phyloP scores from a whole-genome alignment of 2,113 vertebrate species.

The Carettochelys insculpta region DNA sequence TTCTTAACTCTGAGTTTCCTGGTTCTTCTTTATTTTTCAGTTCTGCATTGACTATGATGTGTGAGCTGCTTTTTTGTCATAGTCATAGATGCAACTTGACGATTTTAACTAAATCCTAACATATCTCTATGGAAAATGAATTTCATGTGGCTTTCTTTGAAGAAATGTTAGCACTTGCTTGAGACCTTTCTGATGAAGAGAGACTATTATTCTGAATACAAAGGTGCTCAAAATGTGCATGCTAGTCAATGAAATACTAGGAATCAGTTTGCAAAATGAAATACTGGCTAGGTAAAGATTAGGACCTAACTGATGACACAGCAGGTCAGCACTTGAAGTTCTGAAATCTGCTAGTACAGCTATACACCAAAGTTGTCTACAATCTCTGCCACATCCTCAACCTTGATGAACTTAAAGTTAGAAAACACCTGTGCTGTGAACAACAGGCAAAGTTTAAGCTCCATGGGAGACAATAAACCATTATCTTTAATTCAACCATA shows the following conservation, averaged over 20 bases:
- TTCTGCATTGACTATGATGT: neutral
- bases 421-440: neutral
- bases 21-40: neutral
- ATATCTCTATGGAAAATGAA: neutral
- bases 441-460: neutral
- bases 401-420: neutral
- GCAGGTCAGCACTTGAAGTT: neutral
- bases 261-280: constrained; percentile 24
- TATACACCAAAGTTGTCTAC: constrained; percentile 14
- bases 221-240: neutral
- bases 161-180: neutral
- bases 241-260: neutral
- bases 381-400: neutral
- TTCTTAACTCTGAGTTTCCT: neutral
- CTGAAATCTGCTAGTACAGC: constrained; percentile 6
- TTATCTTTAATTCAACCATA: neutral
- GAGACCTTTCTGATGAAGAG: neutral
- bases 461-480: neutral
- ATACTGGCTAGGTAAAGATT: neutral
- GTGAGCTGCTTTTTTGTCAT: neutral
- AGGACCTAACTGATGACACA: neutral
- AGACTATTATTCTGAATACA: neutral
- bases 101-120: neutral
- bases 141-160: neutral
- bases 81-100: neutral